Evolutionary conservation across 2,797 vertebrate genomes (phyloP).

Genomic region (Xiphorhynchus erythropygius): DNA sequence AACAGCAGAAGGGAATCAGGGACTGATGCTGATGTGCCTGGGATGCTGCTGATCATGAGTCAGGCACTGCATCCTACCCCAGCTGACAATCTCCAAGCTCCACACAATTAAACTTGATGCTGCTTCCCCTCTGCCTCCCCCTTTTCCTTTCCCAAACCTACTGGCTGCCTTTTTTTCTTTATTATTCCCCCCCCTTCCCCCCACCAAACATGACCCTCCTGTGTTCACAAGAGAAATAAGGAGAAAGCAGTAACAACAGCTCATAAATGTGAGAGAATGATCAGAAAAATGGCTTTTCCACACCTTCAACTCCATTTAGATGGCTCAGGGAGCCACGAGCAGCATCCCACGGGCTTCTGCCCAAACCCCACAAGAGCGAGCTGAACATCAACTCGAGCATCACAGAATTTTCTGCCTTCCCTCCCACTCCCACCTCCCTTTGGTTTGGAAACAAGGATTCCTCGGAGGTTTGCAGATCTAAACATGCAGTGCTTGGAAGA

Average conservation of each 20-base stretch:
- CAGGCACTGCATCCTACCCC: neutral
- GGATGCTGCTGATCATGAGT: neutral
- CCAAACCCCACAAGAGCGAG: neutral
- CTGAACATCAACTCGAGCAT: neutral
- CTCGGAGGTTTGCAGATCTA: neutral
- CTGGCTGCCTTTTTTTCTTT: neutral
- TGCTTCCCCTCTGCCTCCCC: neutral
- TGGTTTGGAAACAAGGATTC: neutral
- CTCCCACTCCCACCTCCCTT: neutral
- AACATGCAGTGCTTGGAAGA: neutral
- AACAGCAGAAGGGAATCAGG: neutral
- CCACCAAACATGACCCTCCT: slow-evolving; percentile 22
- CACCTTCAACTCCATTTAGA: neutral
- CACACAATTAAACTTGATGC: rapidly evolving
- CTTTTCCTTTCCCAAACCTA: neutral
- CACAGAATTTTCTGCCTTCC: neutral
- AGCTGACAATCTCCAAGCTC: rapidly evolving
- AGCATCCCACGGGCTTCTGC: neutral
- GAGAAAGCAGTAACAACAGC: neutral
- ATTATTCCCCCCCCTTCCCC: neutral
- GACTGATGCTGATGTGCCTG: neutral
- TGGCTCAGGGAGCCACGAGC: neutral
- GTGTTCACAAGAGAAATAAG: neutral
- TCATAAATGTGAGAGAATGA: neutral
- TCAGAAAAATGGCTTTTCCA: neutral